Evolutionary conservation across 2,888 invertebrate genomes (phyloP).

Genomic region (Acleris sparsana): DNA sequence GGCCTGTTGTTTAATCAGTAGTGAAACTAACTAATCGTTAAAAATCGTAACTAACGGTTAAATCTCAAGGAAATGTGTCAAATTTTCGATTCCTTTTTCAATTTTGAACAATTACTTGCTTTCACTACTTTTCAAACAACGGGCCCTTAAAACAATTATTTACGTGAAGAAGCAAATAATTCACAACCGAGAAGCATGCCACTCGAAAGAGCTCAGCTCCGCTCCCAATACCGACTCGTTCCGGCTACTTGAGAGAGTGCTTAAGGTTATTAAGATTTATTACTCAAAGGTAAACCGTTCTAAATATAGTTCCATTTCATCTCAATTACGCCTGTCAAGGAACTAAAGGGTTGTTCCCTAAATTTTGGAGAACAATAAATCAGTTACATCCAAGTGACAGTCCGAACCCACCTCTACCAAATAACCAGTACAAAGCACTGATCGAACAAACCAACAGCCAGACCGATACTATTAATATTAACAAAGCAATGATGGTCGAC

Average conservation of each 20-base stretch:
- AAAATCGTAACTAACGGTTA: too few relatives aligned
- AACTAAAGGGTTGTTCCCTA: slow-evolving; percentile 28
- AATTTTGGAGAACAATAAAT: slow-evolving; percentile 28
- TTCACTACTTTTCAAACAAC: too few relatives aligned
- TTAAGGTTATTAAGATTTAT: slow-evolving; percentile 9
- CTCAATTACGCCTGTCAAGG: slow-evolving; percentile 17
- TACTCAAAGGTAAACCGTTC: slow-evolving; percentile 2
- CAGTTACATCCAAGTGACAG: slow-evolving; percentile 24
- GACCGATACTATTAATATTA: slow-evolving; percentile 49
- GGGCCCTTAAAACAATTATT: neutral
- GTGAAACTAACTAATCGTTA: too few relatives aligned
- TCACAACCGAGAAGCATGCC: slow-evolving; percentile 11
- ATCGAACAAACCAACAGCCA: slow-evolving; percentile 49
- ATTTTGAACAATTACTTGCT: too few relatives aligned
- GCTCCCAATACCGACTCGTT: slow-evolving; percentile 16
- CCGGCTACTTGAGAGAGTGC: slow-evolving; percentile 3
- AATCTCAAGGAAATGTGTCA: too few relatives aligned
- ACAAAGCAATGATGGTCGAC: slow-evolving; percentile 49
- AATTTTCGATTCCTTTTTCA: too few relatives aligned
- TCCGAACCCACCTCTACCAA: slow-evolving; percentile 25
- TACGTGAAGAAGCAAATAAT: neutral
- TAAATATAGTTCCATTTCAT: slow-evolving; percentile 3
- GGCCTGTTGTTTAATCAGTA: too few relatives aligned
- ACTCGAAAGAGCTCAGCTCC: slow-evolving; percentile 13
- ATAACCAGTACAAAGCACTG: slow-evolving; percentile 34